Evolutionary conservation across 2,797 vertebrate species (phyloP), one percentile per base, ranked within the genome.

Genomic region (Siniperca scherzeri): DNA sequence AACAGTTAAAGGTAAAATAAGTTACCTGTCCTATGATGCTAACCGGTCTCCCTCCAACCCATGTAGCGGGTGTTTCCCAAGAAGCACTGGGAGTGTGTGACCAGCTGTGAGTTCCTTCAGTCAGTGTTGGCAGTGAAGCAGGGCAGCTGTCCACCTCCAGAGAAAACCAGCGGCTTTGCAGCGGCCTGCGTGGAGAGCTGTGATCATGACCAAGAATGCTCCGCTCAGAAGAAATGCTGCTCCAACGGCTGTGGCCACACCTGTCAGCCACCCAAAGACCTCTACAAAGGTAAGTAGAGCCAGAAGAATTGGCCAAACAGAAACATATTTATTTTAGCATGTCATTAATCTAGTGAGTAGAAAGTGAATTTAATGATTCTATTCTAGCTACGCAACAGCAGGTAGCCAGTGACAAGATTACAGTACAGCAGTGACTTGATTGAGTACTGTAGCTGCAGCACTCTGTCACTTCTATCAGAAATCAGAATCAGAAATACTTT

Each of bases 161-260:
- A 98, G 77, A 95, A 89, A 66, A 97, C 97, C 84, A 97, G 96
- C 0, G 98, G 98, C 22, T 98, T 98, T n/a, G 97, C 97, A 0
- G 98, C 98, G 0, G 98, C 98, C 83, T 99, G 98, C 7, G 97
- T 98, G 40, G 97, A 98, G 89, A 97, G 97, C 79, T 99, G 98
- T 13, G 97, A 97, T 36, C 92, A 86, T 0, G 98, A 99, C 85
- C 77, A 44, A 0, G 97, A 98, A 69, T 98, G 98, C 74, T 93
- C 97, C 0, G 94, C 96, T 40, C 95, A 96, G 77, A 98, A 96
- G 94, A 98, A 98, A 65, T 99, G 98, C 90, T 99, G 98, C 77
- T 95, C 96, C 48, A 99, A 99, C 1, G 97, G 97, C 55, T 99
- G 98, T 0, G 98, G 98, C 1, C 97, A 98, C 89, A 99, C 98